These are phyloP conservation scores for Camelus dromedarius DNA, from an alignment of 2,113 vertebrate genomes.

Conservation along the genomic window DNA sequence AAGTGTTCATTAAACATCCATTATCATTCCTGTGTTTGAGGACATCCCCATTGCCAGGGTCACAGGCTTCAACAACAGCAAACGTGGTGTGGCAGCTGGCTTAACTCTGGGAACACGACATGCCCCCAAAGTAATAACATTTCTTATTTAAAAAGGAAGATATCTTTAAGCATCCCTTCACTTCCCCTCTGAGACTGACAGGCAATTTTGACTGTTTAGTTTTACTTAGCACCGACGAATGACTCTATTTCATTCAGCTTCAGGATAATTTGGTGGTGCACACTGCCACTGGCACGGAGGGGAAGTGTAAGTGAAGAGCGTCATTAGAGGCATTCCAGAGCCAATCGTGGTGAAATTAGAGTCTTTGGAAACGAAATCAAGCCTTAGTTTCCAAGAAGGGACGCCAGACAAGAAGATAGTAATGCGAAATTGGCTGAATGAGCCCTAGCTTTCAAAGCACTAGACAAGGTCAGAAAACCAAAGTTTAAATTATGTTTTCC, in stretches of 20 bases:
- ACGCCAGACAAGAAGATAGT: slow-evolving; percentile 7
- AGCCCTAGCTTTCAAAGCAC: slow-evolving; percentile 29
- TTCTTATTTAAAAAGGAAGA: slow-evolving; percentile 83
- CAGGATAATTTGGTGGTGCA: slow-evolving; percentile 65
- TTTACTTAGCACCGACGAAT: slow-evolving; percentile 77
- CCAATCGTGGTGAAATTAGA: slow-evolving; percentile 65
- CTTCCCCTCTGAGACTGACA: slow-evolving; percentile 74
- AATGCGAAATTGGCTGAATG: slow-evolving; percentile 56
- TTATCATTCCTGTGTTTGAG: background rate
- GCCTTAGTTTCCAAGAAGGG: slow-evolving; percentile 43
- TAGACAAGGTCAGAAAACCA: slow-evolving; percentile 52
- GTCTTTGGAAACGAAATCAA: slow-evolving; percentile 74
- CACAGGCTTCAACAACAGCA: background rate
- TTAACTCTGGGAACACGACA: background rate
- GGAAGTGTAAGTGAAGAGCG: slow-evolving; percentile 54
- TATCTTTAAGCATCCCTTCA: slow-evolving; percentile 78
- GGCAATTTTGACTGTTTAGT: slow-evolving; percentile 83
- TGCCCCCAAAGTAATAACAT: slow-evolving; percentile 81
- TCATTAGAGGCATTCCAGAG: slow-evolving; percentile 61
- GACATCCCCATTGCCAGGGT: background rate
- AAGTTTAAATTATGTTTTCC: slow-evolving; percentile 37
- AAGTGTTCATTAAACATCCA: background rate
- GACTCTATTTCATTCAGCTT: slow-evolving; percentile 75
- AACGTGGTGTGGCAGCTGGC: background rate
- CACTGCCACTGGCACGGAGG: background rate